These are phyloP conservation scores for Pedionomus torquatus DNA, from an alignment of 2,113 vertebrate genomes.

Conservation along the genomic window DNA sequence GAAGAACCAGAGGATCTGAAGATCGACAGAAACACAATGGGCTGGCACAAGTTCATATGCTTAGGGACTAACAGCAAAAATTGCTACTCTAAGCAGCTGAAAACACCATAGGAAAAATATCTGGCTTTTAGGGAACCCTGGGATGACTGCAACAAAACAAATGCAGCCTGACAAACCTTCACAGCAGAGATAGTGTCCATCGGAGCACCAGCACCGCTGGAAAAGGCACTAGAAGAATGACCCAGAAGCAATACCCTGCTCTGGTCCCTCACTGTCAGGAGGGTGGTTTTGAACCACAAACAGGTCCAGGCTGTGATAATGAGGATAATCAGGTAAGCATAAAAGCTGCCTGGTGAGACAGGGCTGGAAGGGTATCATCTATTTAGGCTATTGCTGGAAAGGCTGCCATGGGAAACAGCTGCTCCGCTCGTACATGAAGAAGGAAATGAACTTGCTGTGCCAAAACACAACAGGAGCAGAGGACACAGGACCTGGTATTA, in stretches of 20 bases:
- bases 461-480: neutral
- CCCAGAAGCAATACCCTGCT: neutral
- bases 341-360: constrained; percentile 28
- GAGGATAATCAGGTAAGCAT: constrained; percentile 27
- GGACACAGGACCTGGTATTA: neutral
- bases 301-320: constrained; percentile 13
- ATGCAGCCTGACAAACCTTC: neutral
- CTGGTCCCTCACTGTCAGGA: neutral
- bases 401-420: constrained; percentile 30
- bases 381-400: constrained; percentile 1
- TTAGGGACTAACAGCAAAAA: neutral
- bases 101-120: neutral
- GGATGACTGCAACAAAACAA: neutral
- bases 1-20: neutral
- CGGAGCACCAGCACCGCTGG: neutral
- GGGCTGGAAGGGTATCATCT: constrained; percentile 17
- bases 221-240: neutral
- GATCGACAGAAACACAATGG: fast-evolving
- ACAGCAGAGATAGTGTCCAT: neutral
- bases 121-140: neutral
- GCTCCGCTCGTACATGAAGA: neutral
- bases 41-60: neutral
- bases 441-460: neutral
- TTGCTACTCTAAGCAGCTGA: neutral
- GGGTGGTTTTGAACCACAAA: neutral